A percentile compares a stretch with the other conserved stretches of the same genome.
Evolutionary conservation across 2,113 vertebrate species (phyloP).

Genomic region (Natator depressus): DNA sequence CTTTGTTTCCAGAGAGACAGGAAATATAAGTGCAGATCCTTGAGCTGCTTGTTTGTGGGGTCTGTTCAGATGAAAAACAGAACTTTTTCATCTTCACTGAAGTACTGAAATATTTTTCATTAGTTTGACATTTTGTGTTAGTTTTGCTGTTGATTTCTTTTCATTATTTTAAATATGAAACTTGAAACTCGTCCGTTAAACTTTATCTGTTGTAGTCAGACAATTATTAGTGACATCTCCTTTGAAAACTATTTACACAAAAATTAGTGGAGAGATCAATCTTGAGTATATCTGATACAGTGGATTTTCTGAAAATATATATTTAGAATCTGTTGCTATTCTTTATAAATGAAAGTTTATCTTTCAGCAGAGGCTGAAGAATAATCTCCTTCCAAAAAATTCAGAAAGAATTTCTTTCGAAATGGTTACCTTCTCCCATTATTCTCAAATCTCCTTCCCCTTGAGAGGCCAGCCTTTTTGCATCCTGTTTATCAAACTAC

Average conservation of each 20-base stretch:
- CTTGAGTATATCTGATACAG: background rate
- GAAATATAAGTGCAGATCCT: no score
- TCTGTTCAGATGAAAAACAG: background rate
- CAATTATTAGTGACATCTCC: background rate
- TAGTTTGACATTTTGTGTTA: rapidly evolving
- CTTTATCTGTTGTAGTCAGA: background rate
- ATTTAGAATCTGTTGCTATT: background rate
- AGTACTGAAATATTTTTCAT: no score
- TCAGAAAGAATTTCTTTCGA: background rate
- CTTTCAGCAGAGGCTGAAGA: background rate
- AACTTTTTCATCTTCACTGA: background rate
- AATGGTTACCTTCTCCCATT: background rate
- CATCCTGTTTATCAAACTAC: background rate
- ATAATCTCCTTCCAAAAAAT: background rate
- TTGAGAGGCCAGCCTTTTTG: background rate
- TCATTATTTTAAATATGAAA: background rate
- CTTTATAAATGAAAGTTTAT: background rate
- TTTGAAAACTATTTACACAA: background rate
- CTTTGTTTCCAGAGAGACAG: no score
- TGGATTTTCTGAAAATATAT: background rate
- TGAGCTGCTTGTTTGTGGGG: no score
- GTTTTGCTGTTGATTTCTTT: background rate
- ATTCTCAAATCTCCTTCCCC: background rate
- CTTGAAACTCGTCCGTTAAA: background rate
- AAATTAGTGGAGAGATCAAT: background rate